Evolutionary conservation across 2,888 invertebrate species (phyloP), one percentile per base, ranked within the genome.

Genomic region (Catocala sponsa): DNA sequence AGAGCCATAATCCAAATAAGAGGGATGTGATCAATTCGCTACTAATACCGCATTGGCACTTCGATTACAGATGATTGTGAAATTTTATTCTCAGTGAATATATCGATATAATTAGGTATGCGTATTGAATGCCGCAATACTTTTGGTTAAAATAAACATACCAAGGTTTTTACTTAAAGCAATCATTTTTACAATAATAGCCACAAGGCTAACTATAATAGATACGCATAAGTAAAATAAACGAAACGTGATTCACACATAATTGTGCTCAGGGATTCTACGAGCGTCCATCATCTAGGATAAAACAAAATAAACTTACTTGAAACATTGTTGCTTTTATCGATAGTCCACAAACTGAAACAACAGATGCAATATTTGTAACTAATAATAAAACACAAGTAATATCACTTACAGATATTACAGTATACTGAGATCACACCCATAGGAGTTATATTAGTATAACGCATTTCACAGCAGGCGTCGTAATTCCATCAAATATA

Each of bases 401-500:
- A 80, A 74, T 77, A 77, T 68, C 77, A 77, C 70, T 77, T 75
- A 77, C 63, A 71, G 68, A 71, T 63, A 78, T 74, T 75, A 76
- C 72, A 59, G 52, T 75, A 80, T 68, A 82, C 80, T 81, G 83
- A 82, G 85, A 88, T 86, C 88, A 86, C 85, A 81, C 87, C 86
- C 86, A 80, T 78, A 84, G 85, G 84, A 86, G 85, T 74, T 82
- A 81, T 85, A 80, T 84, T 84, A 74, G 75, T 81, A 81, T 81
- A 85, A 85, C 81, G 81, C 79, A 84, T 87, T 85, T 83, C 87
- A 85, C 88, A 82, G 81, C 81, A 70, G 86, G 88, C 78, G 81
- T 83, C 85, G 80, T 87, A 88, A 87, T 88, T 86, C 84, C 74
- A 80, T 85, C 83, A 82, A 78, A 76, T 76, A 79, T 75, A 82